Percentiles rank a stretch among this genome's conserved stretches.
Evolutionary conservation across 2,888 invertebrate species (phyloP).

Genomic region (Stenotaenia linearis): DNA sequence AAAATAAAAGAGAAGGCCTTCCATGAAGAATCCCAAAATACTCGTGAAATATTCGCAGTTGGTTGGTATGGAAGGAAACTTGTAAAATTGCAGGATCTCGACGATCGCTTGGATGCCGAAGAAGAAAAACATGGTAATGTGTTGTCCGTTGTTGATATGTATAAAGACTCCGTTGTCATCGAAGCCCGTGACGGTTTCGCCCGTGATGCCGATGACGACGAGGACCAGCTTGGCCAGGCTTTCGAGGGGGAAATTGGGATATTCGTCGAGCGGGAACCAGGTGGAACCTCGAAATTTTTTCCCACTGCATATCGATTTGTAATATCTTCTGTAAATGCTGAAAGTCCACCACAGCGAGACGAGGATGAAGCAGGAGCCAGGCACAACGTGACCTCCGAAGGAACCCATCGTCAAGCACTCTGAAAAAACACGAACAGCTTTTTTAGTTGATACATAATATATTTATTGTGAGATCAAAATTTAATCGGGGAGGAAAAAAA

Average conservation of each 20-base stretch:
- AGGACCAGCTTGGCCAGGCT: not conserved
- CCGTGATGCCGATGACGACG: constrained; percentile 42
- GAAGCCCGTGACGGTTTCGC: constrained; percentile 46
- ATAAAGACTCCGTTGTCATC: constrained; percentile 44
- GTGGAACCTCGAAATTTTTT: not conserved
- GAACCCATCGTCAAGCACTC: constrained; percentile 13
- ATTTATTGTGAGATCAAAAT: not conserved
- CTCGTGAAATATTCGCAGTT: constrained; percentile 48
- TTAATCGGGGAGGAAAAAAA: too few species aligned
- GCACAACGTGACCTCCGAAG: constrained; percentile 26
- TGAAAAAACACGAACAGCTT: not conserved
- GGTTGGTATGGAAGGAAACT: constrained; percentile 44
- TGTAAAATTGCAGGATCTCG: constrained; percentile 47
- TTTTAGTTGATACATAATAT: not conserved
- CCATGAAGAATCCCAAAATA: constrained; percentile 48
- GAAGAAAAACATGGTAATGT: constrained; percentile 53
- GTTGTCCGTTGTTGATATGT: constrained; percentile 50
- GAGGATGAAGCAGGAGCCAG: constrained; percentile 26
- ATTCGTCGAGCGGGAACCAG: not conserved
- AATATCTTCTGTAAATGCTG: not conserved
- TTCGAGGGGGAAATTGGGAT: constrained; percentile 14
- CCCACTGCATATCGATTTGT: not conserved
- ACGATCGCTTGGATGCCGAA: constrained; percentile 49
- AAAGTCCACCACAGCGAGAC: constrained; percentile 24
- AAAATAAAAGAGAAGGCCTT: constrained; percentile 51